Evolutionary conservation across 2,797 vertebrate species (phyloP), one percentile per base, ranked within the genome.

Genomic region (Xenops minutus): DNA sequence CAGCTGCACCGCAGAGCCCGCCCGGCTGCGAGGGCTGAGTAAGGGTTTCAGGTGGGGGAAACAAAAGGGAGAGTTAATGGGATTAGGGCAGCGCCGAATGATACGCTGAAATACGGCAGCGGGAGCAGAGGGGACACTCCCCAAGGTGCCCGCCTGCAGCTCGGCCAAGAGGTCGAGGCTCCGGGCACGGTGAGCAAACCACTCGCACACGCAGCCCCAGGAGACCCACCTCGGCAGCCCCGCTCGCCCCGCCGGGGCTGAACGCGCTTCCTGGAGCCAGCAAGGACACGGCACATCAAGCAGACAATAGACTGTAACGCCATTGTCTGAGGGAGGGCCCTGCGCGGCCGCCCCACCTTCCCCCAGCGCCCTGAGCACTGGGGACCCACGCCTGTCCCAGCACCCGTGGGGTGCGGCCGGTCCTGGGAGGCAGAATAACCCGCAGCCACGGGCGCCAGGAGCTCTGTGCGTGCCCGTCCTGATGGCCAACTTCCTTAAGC

Each of bases 251-350:
- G 4, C 27, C 30, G 3, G 44, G 83, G 90, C 81, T 6, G 26
- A 74, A 14, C 2, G 24, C n/a, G 14, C 74, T 86, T 95, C 91
- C 88, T 54, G 94, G 54, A 94, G 88, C 81, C 22, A 4, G 52
- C 11, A 51, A 75, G 78, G 92, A 92, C 59, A 44, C 68, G 12
- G 59, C 94, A 62, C 81, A 30, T 23, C 43, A 41, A 37, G 64
- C 72, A 96, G 94, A 97, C 96, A 97, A 97, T 93, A 92, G 95
- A 83, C 14, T 3, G 41, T 8, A 89, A 83, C 46, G 51, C 86
- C 84, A 96, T 94, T 96, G 95, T 97, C 94, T 88, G 76, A 83
- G 59, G 6, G 6, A 73, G 59, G 46, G 89, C 74, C 51, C 91
- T 19, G 61, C 79, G 55, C 13, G 5, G 85, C 85, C 10, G 16